These are phyloP conservation scores for Callimorpha dominula DNA, from an alignment of 2,888 invertebrate genomes.

Conservation along the genomic window DNA sequence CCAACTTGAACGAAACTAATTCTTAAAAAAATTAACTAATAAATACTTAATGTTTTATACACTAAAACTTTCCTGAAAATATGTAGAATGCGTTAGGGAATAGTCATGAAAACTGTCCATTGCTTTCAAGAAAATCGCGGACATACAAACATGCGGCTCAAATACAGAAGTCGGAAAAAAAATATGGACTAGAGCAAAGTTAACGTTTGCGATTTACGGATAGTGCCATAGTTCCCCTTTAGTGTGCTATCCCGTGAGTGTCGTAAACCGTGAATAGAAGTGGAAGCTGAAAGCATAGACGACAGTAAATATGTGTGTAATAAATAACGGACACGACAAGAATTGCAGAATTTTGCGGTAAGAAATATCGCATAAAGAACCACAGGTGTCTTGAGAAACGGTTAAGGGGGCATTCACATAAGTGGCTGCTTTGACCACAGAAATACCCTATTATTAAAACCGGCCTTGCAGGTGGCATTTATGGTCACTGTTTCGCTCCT, in stretches of 20 bases:
- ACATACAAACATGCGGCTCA: too few species aligned
- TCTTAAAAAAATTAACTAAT: too few species aligned
- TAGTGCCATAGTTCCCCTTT: not conserved
- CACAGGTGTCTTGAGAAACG: not conserved
- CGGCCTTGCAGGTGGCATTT: too few species aligned
- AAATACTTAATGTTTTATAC: too few species aligned
- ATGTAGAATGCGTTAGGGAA: too few species aligned
- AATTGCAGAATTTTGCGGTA: not conserved
- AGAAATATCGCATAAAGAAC: conserved; percentile 7
- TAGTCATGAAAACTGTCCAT: too few species aligned
- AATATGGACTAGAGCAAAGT: not conserved
- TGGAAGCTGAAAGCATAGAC: conserved; percentile 2
- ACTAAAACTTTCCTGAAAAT: too few species aligned
- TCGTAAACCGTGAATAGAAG: conserved; percentile 3
- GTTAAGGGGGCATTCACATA: not conserved
- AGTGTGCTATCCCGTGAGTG: not conserved
- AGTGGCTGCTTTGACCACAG: not conserved
- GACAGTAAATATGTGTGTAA: conserved; percentile 10
- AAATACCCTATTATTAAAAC: not conserved
- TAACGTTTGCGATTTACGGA: not conserved
- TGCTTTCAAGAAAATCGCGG: too few species aligned
- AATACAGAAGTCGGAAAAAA: not conserved
- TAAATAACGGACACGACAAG: conserved; percentile 12
- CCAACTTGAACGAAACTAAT: too few species aligned
- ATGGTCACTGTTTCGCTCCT: too few species aligned